Base-by-base conservation (phyloP, 2,888 invertebrate genomes). In the Arctia plantaginis region DNA sequence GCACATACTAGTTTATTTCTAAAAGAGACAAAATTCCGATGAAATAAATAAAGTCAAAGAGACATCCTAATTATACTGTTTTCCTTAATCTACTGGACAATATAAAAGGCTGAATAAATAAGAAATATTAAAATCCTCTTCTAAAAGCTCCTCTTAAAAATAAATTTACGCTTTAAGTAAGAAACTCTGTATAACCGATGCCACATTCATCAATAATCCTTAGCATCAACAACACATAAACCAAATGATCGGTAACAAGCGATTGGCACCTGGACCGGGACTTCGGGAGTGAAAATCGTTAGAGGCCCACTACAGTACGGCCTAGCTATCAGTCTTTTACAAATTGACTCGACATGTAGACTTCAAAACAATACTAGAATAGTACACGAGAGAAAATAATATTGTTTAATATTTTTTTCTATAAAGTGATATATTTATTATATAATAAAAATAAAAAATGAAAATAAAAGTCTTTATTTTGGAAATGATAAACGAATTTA, bases 291-390 rank as follows among this genome's bases (percentile, higher is more conserved):
- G 90, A 89, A 88, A 91, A 90, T 93, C 92, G 88, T 94, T 93
- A 93, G 90, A 87, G 86, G 86, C 90, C 88, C 90, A 90, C 91
- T 92, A 82, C 88, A 89, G 87, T 87, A 89, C 87, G 82, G 84
- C 85, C 87, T 84, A 72, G 83, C 89, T 90, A 93, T 93, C 88
- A 89, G 88, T 92, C 91, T 92, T 91, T 82, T 88, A 87, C 85
- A 93, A 93, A 93, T 91, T 90, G 87, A 92, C 91, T 90, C 84
- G 81, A 77, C 55, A 71, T 62, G 67, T 78, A 90, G 90, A 86
- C 59, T 35, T 82, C 23, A n/a, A 4, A 76, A 68, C 3, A 66
- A 13, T 71, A 44, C 15, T 72, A 69, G 35, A 76, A 20, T 39
- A 27, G 66, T 3, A 41, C 44, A 59, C 20, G 10, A 18, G 23